Conservation (phyloP, 1,140 invertebrate species). For the Reticulitermes speratus region DNA sequence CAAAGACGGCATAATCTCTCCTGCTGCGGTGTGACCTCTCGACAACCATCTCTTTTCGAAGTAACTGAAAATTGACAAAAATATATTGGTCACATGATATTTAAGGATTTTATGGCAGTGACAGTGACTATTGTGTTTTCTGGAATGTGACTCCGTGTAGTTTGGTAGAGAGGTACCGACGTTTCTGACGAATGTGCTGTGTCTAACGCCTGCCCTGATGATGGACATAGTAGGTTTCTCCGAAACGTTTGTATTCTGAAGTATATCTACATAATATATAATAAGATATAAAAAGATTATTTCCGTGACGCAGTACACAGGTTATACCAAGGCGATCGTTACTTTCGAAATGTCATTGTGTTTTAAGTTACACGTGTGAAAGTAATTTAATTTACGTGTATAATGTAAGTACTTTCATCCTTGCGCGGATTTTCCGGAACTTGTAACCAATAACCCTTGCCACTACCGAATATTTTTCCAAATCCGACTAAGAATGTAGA, state of each 20-base stretch:
- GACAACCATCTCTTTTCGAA: slow-evolving; percentile 34
- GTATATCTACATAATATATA: no score
- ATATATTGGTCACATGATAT: background rate
- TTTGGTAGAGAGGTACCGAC: background rate
- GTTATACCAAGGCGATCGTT: no score
- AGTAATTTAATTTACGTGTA: no score
- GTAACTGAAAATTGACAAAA: slow-evolving; percentile 27
- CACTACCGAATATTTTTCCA: no score
- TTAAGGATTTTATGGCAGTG: background rate
- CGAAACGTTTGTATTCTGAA: background rate
- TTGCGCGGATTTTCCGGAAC: no score
- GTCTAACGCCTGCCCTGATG: background rate
- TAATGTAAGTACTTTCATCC: no score
- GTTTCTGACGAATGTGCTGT: background rate
- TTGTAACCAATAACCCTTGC: no score
- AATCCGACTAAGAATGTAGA: no score
- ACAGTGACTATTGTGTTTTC: background rate
- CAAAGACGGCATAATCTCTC: slow-evolving; percentile 31
- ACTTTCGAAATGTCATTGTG: no score
- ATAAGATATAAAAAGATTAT: no score
- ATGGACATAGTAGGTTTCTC: background rate
- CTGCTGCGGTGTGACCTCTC: slow-evolving; percentile 20
- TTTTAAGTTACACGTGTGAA: no score
- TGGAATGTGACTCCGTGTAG: background rate
- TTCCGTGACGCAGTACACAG: no score